Evolutionary conservation across 2,888 invertebrate species (phyloP), one percentile per base, ranked within the genome.

Genomic region (Plagodis pulveraria): DNA sequence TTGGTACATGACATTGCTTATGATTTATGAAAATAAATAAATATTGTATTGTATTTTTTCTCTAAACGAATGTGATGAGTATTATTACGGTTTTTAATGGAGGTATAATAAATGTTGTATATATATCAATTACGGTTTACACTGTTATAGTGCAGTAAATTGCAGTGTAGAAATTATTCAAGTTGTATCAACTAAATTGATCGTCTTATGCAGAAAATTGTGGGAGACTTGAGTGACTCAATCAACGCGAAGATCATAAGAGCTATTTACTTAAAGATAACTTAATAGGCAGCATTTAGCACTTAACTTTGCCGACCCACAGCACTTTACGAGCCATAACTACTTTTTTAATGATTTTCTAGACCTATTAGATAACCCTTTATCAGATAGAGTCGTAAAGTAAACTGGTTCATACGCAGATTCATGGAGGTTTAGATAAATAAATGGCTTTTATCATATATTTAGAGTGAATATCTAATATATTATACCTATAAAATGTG

Each of bases 211-310:
- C 62, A 74, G 71, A 71, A 76, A 75, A 77, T 77, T 72, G 69
- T 72, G 63, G 62, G 59, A 63, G 58, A 71, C 65, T n/a, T 63
- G 65, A 69, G 73, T 57, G 65, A 75, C 72, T 77, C 74, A 78
- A 73, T 79, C 70, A 73, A 65, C 67, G 66, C 56, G 67, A 41
- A 59, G 67, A 73, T 77, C 73, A 77, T 38, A 73, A 75, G 56
- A 66, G 73, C 67, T 76, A 80, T 82, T 81, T 81, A 77, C 76
- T 76, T 78, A 76, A 70, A 77, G 76, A 80, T 81, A 79, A 76
- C 81, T 83, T 81, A 82, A 82, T 83, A 80, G 77, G 75, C 73
- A 66, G 74, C 70, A 80, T 78, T 83, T 83, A 78, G 76, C 78
- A 74, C 78, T 78, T 75, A 64, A 58, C 68, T 72, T 75, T 66